These are phyloP conservation scores for Esox niger DNA, from an alignment of 2,113 vertebrate genomes.

Conservation along the genomic window DNA sequence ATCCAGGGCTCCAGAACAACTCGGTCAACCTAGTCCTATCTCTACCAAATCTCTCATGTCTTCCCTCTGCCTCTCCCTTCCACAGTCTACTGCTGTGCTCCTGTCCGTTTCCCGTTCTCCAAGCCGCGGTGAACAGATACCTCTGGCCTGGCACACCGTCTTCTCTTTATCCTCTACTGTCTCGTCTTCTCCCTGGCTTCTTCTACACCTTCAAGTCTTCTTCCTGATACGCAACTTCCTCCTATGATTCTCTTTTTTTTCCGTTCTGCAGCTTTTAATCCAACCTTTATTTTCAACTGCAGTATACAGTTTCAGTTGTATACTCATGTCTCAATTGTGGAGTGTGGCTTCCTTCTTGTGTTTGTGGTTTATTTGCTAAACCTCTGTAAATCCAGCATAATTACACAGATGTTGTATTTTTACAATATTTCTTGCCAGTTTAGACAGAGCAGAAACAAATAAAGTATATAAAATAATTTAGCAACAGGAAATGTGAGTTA, in stretches of 20 bases:
- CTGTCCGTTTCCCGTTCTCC: constrained; percentile 79
- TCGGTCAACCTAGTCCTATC: not conserved
- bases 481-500: too few species aligned
- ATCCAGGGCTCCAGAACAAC: not conserved
- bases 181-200: constrained; percentile 25
- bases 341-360: not conserved
- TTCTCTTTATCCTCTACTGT: not conserved
- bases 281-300: too few species aligned
- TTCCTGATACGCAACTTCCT: constrained; percentile 19
- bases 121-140: constrained; percentile 73
- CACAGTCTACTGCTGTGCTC: constrained; percentile 93
- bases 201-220: constrained; percentile 8
- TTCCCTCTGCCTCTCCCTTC: constrained; percentile 35
- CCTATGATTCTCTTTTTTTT: not conserved
- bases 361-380: constrained; percentile 19
- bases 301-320: too few species aligned
- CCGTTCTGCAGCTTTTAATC: too few species aligned
- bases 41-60: not conserved
- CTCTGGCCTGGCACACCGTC: constrained; percentile 20
- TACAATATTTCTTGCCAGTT: too few species aligned
- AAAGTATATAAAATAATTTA: too few species aligned
- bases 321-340: not conserved
- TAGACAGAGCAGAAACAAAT: too few species aligned
- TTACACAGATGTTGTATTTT: too few species aligned
- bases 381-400: constrained; percentile 25